phyloP scores from a whole-genome alignment of 1,140 invertebrate species.

The Macrotrachela quadricornifera region DNA sequence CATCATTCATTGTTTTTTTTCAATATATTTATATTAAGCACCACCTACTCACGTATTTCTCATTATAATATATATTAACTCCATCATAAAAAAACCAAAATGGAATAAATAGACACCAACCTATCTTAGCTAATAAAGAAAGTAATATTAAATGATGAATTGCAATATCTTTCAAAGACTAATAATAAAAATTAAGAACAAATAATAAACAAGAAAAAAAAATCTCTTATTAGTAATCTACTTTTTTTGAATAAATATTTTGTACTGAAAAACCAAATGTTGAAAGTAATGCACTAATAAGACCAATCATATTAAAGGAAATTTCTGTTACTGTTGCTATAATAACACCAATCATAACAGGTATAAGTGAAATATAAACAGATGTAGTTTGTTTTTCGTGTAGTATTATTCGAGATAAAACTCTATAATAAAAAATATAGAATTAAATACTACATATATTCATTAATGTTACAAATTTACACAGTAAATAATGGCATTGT shows the following conservation, averaged over 20 bases:
- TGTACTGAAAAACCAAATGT: constrained; percentile 73
- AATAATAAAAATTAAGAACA: constrained; percentile 12
- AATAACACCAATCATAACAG: constrained; percentile 69
- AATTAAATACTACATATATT: too few species aligned
- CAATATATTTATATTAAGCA: too few species aligned
- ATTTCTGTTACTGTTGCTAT: constrained; percentile 77
- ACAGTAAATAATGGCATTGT: constrained; percentile 91
- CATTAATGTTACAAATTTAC: background rate
- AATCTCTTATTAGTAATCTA: constrained; percentile 20
- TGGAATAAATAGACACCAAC: constrained; percentile 61
- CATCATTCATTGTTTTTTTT: too few species aligned
- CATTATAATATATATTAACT: constrained; percentile 40
- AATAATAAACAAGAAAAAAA: too few species aligned
- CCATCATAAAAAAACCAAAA: constrained; percentile 60
- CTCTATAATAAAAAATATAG: too few species aligned
- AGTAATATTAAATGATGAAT: constrained; percentile 67
- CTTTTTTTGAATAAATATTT: constrained; percentile 88
- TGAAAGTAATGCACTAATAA: constrained; percentile 62
- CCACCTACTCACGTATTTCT: constrained; percentile 32
- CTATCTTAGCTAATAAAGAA: constrained; percentile 53
- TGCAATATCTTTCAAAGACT: constrained; percentile 63
- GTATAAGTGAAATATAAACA: constrained; percentile 59
- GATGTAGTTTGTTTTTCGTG: too few species aligned
- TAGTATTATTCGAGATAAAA: too few species aligned
- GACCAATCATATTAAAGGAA: constrained; percentile 64